Base-by-base conservation (phyloP, 2,113 vertebrate species). In the Neotoma lepida region DNA sequence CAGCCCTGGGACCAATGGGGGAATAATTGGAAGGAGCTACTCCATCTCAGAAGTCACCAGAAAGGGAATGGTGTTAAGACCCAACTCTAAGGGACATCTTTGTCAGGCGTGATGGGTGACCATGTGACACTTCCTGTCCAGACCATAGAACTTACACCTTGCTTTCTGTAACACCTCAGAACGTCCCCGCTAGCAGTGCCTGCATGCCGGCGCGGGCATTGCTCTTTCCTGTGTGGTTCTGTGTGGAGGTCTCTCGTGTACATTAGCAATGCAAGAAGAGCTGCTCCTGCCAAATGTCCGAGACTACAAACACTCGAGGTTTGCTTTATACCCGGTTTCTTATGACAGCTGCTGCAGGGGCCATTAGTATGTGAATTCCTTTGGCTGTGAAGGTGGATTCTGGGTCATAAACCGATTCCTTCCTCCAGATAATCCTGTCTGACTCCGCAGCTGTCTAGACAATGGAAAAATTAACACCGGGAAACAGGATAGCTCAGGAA, bases 371-470 rank as follows among this genome's bases (percentile, higher is more conserved):
- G 93, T 76, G 78, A 95, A 95, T 95, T 51, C 74, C 90, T 22
- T 9, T 44, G 54, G 66, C 78, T 22, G n/a, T 44, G 70, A 51
- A 91, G 93, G 91, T 61, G 46, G 91, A 54, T 92, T 71, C 63
- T 51, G 4, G 90, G 93, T 92, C 89, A n/a, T 71, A 82, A 80
- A 70, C 39, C 0, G n/a, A 76, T 77, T 86, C 90, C 95, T 90
- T 97, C 88, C 90, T 54, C 94, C 91, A 91, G 97, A 98, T 97
- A 97, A 96, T 97, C 90, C 97, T 96, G 98, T 97, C 98, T 98
- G 97, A 96, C 95, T 97, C 90, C 85, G 46, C 68, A 97, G 95
- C 97, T 97, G 98, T 98, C 98, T 98, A 98, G 98, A 98, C 98
- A 98, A 98, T 97, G 97, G 96, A 95, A 97, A 98, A 97, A 97